phyloP scores from a whole-genome alignment of 30 jellyfish, hydroid and myxozoan species.

The Clytia hemisphaerica region DNA sequence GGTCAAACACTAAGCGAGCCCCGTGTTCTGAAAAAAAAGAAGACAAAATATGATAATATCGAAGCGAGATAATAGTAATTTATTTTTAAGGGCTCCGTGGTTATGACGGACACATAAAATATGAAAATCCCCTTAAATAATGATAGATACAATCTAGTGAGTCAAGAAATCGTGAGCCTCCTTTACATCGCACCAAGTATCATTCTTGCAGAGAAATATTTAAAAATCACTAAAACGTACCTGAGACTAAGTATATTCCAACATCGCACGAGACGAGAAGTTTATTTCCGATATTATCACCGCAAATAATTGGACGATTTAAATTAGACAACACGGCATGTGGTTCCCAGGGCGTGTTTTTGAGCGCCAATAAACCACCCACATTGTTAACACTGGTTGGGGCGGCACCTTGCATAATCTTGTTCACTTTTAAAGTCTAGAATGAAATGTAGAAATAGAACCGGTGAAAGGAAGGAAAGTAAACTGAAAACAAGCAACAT shows the following conservation, averaged over 20 bases:
- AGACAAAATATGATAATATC: no score
- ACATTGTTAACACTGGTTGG: slow-evolving; percentile 95
- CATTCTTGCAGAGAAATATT: background rate
- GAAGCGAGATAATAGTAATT: no score
- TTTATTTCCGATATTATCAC: slow-evolving; percentile 74
- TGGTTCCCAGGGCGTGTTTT: slow-evolving; percentile 98
- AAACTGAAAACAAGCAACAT: no score
- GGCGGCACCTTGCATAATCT: slow-evolving; percentile 97
- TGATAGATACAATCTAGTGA: no score
- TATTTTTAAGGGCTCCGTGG: no score
- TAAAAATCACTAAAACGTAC: background rate
- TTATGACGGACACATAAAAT: no score
- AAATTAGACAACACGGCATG: slow-evolving; percentile 64
- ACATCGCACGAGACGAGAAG: slow-evolving; percentile 28
- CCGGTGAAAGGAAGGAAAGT: background rate
- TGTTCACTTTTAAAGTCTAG: slow-evolving; percentile 85
- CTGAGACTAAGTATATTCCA: slow-evolving; percentile 19
- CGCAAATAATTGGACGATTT: slow-evolving; percentile 55
- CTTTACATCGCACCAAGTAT: no score
- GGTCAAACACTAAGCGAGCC: slow-evolving; percentile 69
- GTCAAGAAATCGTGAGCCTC: no score
- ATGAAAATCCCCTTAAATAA: no score
- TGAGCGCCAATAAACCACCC: slow-evolving; percentile 69
- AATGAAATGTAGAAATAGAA: no score
- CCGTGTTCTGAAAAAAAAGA: slow-evolving; percentile 42